Conservation (phyloP, 1,140 invertebrate genomes). For the Danaus melanippus region DNA sequence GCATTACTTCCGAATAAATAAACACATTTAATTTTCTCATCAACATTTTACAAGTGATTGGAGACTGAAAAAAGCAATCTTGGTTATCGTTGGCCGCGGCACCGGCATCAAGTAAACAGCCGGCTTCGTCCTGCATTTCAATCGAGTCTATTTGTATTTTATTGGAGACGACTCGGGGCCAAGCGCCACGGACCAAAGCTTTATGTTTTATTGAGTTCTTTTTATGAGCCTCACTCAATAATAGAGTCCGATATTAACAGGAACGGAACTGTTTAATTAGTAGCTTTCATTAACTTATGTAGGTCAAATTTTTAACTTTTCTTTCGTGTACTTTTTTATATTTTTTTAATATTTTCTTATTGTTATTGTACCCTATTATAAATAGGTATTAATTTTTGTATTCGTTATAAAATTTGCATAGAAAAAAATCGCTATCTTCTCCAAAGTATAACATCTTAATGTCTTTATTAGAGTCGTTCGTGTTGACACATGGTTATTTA, state of each 20-base stretch:
- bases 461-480: conserved; percentile 28
- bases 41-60: conserved; percentile 60
- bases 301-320: conserved; percentile 17
- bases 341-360: too few species aligned
- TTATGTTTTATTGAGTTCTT: conserved; percentile 67
- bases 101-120: conserved; percentile 62
- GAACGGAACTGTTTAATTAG: conserved; percentile 42
- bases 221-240: conserved; percentile 59
- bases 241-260: conserved; percentile 54
- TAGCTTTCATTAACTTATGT: conserved; percentile 28
- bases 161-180: conserved; percentile 56
- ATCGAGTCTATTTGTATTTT: conserved; percentile 70
- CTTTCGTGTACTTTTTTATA: conserved; percentile 2
- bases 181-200: conserved; percentile 52
- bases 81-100: conserved; percentile 52
- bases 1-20: too few species aligned
- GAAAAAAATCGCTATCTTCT: not conserved
- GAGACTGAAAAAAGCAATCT: conserved; percentile 66
- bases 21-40: conserved; percentile 45
- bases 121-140: conserved; percentile 66
- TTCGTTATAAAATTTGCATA: not conserved
- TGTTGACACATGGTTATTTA: conserved; percentile 57
- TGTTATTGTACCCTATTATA: too few species aligned
- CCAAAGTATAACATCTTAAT: too few species aligned
- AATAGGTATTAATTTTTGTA: not conserved